These are phyloP conservation scores for Cryptotis parvus DNA, from an alignment of 2,113 vertebrate genomes.

Conservation along the genomic window DNA sequence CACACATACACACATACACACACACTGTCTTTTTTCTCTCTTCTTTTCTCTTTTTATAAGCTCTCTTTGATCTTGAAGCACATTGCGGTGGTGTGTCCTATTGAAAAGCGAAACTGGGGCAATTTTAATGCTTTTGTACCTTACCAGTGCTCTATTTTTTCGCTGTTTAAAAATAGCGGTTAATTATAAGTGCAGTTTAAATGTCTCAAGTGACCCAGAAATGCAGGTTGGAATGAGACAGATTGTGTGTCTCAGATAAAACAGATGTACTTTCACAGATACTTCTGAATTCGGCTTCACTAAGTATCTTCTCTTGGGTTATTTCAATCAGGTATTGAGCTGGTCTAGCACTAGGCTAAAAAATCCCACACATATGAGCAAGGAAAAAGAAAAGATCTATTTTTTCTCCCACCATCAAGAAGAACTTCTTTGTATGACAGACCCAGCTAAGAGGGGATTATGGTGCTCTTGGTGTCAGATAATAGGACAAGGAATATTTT, in stretches of 20 bases:
- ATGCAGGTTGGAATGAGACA: slow-evolving; percentile 98
- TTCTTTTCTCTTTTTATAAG: slow-evolving; percentile 86
- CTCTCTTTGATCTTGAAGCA: slow-evolving; percentile 99
- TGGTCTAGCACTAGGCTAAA: slow-evolving; percentile 80
- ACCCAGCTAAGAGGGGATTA: slow-evolving; percentile 56
- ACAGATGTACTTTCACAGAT: slow-evolving; percentile 91
- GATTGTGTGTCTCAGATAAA: slow-evolving; percentile 94
- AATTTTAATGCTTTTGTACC: slow-evolving; percentile 99
- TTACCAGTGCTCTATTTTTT: slow-evolving; percentile 99
- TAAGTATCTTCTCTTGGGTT: slow-evolving; percentile 85
- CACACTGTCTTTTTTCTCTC: too few species aligned
- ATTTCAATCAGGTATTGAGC: slow-evolving; percentile 87
- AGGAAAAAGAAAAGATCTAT: slow-evolving; percentile 79
- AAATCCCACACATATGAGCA: slow-evolving; percentile 82
- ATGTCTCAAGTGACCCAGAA: slow-evolving; percentile 99
- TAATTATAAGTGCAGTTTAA: slow-evolving; percentile 99
- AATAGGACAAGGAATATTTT: slow-evolving; percentile 68
- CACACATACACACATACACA: too few species aligned
- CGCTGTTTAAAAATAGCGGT: slow-evolving; percentile 99
- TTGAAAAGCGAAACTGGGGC: slow-evolving; percentile 99
- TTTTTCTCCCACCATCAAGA: slow-evolving; percentile 66
- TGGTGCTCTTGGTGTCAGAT: slow-evolving; percentile 64
- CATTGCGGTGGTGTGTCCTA: slow-evolving; percentile 99
- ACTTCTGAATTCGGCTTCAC: slow-evolving; percentile 85
- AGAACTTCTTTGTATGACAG: slow-evolving; percentile 66